Conservation (phyloP, 2,888 invertebrate genomes). For the Mimumesa dahlbomi region DNA sequence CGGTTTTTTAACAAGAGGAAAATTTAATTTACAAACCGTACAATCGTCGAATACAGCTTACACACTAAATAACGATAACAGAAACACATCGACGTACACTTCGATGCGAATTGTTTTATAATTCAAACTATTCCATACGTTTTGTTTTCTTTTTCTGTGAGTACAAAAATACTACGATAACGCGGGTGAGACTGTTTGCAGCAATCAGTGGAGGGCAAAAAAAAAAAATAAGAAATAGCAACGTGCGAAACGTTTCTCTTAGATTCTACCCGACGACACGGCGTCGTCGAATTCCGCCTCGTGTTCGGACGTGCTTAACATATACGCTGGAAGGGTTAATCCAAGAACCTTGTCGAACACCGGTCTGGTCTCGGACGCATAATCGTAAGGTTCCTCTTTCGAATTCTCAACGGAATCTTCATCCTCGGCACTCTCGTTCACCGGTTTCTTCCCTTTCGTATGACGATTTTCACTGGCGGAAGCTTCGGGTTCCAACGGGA, state of each 20-base stretch:
- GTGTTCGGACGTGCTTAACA: slow-evolving; percentile 86
- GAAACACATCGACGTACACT: no score
- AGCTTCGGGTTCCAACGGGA: slow-evolving; percentile 51
- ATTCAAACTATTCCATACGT: no score
- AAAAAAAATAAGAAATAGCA: background rate
- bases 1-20: slow-evolving; percentile 7
- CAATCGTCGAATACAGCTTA: slow-evolving; percentile 39
- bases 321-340: slow-evolving; percentile 85
- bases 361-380: slow-evolving; percentile 85
- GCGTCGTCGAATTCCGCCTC: slow-evolving; percentile 85
- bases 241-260: background rate
- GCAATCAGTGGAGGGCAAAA: background rate
- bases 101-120: no score
- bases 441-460: slow-evolving; percentile 61
- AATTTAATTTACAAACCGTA: slow-evolving; percentile 49
- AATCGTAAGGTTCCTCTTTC: slow-evolving; percentile 70
- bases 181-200: background rate
- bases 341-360: slow-evolving; percentile 85
- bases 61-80: slow-evolving; percentile 47
- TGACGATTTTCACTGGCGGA: slow-evolving; percentile 50
- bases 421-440: slow-evolving; percentile 23
- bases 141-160: no score
- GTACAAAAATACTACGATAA: no score
- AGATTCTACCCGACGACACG: slow-evolving; percentile 58
- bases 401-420: slow-evolving; percentile 35